These are phyloP conservation scores for Alces alces DNA, from an alignment of 2,113 vertebrate genomes.

Conservation along the genomic window DNA sequence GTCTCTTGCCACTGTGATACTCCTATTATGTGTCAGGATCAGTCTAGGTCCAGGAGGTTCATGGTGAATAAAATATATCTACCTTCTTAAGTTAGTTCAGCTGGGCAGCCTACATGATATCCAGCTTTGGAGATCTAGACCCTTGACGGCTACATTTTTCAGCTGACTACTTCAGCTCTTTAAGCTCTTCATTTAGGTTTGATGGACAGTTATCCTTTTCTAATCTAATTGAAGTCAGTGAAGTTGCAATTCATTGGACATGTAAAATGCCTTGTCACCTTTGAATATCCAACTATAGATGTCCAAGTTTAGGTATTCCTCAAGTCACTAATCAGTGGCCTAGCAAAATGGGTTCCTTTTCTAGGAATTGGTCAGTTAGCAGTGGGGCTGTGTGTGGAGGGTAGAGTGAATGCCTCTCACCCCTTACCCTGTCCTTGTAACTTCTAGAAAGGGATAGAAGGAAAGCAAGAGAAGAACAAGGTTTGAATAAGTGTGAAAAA, in stretches of 20 bases:
- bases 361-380: not conserved
- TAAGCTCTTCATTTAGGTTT: not conserved
- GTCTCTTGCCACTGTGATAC: not conserved
- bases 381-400: not conserved
- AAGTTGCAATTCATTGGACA: not conserved
- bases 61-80: not conserved
- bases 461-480: not conserved
- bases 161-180: not conserved
- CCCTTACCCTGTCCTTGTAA: not conserved
- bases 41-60: not conserved
- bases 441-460: not conserved
- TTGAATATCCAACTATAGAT: not conserved
- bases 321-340: not conserved
- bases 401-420: not conserved
- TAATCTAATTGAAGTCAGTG: constrained; percentile 2
- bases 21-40: not conserved
- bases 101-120: not conserved
- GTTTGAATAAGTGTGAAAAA: not conserved
- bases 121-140: not conserved
- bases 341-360: not conserved
- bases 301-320: not conserved
- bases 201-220: not conserved
- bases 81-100: not conserved
- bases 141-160: not conserved
- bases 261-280: not conserved